Conservation (phyloP, 2,797 vertebrate species). For the Spinibarbus caldwelli region DNA sequence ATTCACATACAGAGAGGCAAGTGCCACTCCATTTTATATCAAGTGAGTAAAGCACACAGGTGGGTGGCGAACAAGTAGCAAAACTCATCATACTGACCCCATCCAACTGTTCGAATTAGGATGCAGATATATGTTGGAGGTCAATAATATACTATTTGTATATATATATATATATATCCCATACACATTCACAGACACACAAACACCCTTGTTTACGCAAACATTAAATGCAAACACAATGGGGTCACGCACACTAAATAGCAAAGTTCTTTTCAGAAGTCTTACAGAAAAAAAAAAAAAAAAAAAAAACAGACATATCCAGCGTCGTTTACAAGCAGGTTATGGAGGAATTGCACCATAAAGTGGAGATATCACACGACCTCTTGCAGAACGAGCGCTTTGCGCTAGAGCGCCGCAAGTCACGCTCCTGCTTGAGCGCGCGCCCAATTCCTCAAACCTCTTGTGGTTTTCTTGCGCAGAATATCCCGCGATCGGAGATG, state of each 20-base stretch:
- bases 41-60: constrained; percentile 60
- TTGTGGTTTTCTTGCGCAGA: constrained; percentile 3
- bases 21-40: constrained; percentile 60
- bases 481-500: background rate
- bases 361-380: constrained; percentile 15
- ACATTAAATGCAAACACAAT: constrained; percentile 8
- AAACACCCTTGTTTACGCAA: constrained; percentile 4
- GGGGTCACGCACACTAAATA: background rate
- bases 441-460: constrained; percentile 36
- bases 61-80: constrained; percentile 60
- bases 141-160: no score
- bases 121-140: constrained; percentile 17
- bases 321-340: background rate
- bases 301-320: background rate
- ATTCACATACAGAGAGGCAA: constrained; percentile 55
- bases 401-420: constrained; percentile 26
- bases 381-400: constrained; percentile 4
- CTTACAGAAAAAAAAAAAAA: background rate
- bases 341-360: constrained; percentile 5
- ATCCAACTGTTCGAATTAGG: constrained; percentile 16
- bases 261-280: background rate
- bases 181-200: constrained; percentile 21
- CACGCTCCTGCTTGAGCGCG: constrained; percentile 28
- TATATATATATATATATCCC: background rate
- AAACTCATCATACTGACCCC: constrained; percentile 38